Conservation (phyloP, 2,888 invertebrate genomes). For the Eristalis intricaria region DNA sequence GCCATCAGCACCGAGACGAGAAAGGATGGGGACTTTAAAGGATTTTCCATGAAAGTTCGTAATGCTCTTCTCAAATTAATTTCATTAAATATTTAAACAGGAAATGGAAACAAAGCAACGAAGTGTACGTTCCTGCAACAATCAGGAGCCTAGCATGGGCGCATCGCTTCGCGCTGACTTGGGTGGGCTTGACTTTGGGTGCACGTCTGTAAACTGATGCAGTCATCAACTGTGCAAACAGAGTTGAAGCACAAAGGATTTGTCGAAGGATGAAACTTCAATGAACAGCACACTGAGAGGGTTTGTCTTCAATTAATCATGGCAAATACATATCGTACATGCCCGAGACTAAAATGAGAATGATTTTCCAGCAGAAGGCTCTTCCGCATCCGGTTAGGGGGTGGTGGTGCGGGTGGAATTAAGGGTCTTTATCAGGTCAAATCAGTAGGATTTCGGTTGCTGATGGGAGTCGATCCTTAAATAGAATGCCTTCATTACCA, state of each 20-base stretch:
- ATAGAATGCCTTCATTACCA: too few species aligned
- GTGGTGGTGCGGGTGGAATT: neutral
- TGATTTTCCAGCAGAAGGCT: neutral
- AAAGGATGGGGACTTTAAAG: slow-evolving; percentile 5
- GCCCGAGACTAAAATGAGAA: neutral
- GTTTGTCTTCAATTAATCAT: neutral
- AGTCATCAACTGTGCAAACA: neutral
- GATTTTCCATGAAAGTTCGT: neutral
- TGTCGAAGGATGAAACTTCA: neutral
- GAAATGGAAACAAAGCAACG: slow-evolving; percentile 30
- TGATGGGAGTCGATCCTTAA: too few species aligned
- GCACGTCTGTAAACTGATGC: neutral
- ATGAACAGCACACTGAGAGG: neutral
- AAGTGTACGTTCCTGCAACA: neutral
- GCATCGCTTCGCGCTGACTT: neutral
- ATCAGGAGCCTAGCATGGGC: neutral
- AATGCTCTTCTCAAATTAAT: slow-evolving; percentile 28
- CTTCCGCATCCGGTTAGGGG: neutral
- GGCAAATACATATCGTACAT: neutral
- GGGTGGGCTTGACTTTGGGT: neutral
- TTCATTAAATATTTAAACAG: slow-evolving; percentile 45
- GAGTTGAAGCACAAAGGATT: neutral
- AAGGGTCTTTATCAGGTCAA: too few species aligned
- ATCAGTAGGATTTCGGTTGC: too few species aligned
- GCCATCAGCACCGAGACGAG: neutral